Conservation (phyloP, 2,797 vertebrate genomes). For the Sorex maritimensis region DNA sequence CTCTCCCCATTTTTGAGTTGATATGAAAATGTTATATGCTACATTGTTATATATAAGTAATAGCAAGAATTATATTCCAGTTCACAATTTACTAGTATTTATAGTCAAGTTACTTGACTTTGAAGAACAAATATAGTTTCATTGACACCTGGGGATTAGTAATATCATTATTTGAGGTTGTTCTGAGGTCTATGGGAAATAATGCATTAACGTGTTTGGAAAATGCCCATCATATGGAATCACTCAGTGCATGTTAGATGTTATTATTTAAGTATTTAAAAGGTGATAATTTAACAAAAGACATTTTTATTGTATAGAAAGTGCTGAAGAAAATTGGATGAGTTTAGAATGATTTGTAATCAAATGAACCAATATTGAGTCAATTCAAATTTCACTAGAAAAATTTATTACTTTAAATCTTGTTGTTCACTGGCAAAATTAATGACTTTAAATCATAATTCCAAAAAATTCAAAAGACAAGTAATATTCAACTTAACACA, state of each 20-base stretch:
- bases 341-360: background rate
- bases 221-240: background rate
- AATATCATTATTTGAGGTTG: background rate
- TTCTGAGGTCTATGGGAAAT: constrained; percentile 14
- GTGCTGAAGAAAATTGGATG: background rate
- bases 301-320: constrained; percentile 34
- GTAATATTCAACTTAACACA: background rate
- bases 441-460: constrained; percentile 54
- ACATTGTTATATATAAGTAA: constrained; percentile 8
- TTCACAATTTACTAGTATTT: background rate
- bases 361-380: background rate
- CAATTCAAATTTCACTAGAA: constrained; percentile 56
- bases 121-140: background rate
- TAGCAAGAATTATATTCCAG: constrained; percentile 8
- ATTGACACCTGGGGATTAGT: background rate
- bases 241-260: background rate
- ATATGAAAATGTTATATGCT: background rate
- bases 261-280: constrained; percentile 35
- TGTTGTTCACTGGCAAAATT: constrained; percentile 28
- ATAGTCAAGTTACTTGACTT: constrained; percentile 21
- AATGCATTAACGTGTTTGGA: constrained; percentile 9
- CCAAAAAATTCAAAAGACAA: constrained; percentile 42
- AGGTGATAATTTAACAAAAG: constrained; percentile 18
- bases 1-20: background rate
- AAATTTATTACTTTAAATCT: constrained; percentile 50